Base-by-base conservation (phyloP, 92 coral and sea anemone genomes). In the Parazoanthus atlanticus region DNA sequence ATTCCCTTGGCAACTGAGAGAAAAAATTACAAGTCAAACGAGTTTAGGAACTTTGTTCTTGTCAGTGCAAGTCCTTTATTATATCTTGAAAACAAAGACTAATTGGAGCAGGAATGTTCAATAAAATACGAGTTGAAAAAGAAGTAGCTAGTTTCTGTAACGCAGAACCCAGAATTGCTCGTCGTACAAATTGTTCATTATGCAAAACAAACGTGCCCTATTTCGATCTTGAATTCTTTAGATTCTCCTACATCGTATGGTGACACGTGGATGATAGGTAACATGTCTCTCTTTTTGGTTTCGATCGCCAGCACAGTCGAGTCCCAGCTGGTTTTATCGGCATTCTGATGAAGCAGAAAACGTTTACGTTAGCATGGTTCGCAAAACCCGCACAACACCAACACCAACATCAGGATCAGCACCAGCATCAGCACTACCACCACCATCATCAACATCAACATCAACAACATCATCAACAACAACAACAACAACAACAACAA, bases 121-220 rank as follows among this genome's bases (percentile, higher is more conserved):
- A 81, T 81, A 81, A 56, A 81, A 81, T 81, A 81, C 58, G 83
- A 80, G 40, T 23, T 54, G 58, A 54, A 80, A 74, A 33, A 81
- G 41, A 81, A 58, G 74, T 81, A 81, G 8, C 72, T 36, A 54
- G 66, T 47, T 78, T 78, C 66, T 78, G 64, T 15, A 46, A 78
- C 73, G 58, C 72, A 81, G 73, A 58, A 30, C 31, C 85, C 72
- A 61, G 34, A 41, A n/a, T 15, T 82, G 66, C 41, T 79, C 26
- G 1, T 19, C 64, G 61, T 65, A 32, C 56, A 65, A 6, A 49
- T 84, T 80, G 32, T 91, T 76, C 58, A 88, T 89, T 82, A 91
- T 67, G 89, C 90, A 66, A 87, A 91, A 82, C 93, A 91, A 47
- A 88, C 93, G 56, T 16, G 78, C 33, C 93, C 93, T 29, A 82